Conservation (phyloP, 2,888 invertebrate genomes). For the Leptopilina myrica region DNA sequence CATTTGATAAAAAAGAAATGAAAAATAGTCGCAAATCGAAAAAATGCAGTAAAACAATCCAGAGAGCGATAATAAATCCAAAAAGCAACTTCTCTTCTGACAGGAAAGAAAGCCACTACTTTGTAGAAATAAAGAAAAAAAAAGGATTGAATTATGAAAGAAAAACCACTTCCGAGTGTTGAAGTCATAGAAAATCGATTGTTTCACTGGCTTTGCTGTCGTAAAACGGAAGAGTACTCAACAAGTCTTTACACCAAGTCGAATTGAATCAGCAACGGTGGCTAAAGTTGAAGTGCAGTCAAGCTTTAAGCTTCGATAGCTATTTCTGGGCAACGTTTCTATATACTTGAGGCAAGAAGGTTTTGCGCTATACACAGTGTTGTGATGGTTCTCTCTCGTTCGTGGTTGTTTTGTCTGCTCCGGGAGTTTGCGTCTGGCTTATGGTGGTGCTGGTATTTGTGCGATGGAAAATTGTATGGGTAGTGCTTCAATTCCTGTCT, state of each 20-base stretch:
- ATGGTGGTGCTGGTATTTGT: conserved; percentile 1
- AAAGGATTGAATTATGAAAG: not conserved
- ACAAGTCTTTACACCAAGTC: conserved; percentile 20
- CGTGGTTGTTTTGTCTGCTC: conserved; percentile 25
- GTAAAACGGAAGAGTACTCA: conserved; percentile 2
- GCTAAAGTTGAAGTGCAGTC: conserved; percentile 30
- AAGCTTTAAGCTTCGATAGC: conserved; percentile 22
- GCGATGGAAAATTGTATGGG: not conserved
- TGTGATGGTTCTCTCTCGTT: not conserved
- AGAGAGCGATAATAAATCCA: too few species aligned
- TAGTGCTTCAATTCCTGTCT: too few species aligned
- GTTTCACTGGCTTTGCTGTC: conserved; percentile 7
- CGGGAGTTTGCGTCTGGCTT: not conserved
- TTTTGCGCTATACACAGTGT: not conserved
- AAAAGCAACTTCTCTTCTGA: too few species aligned
- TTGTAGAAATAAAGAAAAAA: too few species aligned
- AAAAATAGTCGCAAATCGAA: too few species aligned
- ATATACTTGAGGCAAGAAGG: conserved; percentile 13
- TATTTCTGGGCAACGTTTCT: conserved; percentile 18
- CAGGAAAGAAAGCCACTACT: too few species aligned
- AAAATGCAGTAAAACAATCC: too few species aligned
- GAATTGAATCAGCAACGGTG: conserved; percentile 18
- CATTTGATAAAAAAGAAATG: too few species aligned
- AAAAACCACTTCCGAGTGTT: not conserved
- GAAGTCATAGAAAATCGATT: conserved; percentile 14